Conservation (phyloP, 2,113 vertebrate genomes). For the Lota lota region DNA sequence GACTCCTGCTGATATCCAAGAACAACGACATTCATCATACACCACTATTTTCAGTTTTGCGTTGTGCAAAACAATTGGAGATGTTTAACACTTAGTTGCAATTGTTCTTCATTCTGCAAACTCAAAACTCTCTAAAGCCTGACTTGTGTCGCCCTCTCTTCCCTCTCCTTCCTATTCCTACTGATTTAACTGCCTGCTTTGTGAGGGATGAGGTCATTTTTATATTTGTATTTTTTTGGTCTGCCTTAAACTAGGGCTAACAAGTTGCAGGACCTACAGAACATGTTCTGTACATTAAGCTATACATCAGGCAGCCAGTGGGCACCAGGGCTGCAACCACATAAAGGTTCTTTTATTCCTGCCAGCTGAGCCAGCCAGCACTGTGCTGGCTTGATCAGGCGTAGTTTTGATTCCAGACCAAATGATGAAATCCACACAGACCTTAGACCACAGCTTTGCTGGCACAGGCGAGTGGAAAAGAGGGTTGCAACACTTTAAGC, state of each 20-base stretch:
- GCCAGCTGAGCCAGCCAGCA: conserved; percentile 52
- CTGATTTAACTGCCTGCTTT: conserved; percentile 60
- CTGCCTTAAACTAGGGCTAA: conserved; percentile 71
- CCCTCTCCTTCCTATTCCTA: conserved; percentile 29
- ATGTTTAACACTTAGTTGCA: not conserved
- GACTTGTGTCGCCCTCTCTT: conserved; percentile 1
- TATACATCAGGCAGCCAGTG: conserved; percentile 71
- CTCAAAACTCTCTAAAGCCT: not conserved
- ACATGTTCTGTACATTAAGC: conserved; percentile 74
- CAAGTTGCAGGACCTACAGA: conserved; percentile 71
- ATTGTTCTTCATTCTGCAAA: not conserved
- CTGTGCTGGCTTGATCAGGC: conserved; percentile 66
- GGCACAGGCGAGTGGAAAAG: conserved; percentile 67
- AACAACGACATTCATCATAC: not conserved
- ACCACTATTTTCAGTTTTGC: not conserved
- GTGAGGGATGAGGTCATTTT: conserved; percentile 71
- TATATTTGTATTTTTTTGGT: conserved; percentile 21
- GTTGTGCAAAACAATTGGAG: not conserved
- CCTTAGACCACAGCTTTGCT: conserved; percentile 60
- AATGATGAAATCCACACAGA: conserved; percentile 72
- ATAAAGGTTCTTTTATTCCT: conserved; percentile 72
- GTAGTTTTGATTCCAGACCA: conserved; percentile 68
- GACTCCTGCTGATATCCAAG: not conserved
- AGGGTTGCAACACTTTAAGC: conserved; percentile 55
- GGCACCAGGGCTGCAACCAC: conserved; percentile 57